Evolutionary conservation across 1,140 invertebrate genomes (phyloP), one percentile per base, ranked within the genome.

Genomic region (Berghia stephanieae): DNA sequence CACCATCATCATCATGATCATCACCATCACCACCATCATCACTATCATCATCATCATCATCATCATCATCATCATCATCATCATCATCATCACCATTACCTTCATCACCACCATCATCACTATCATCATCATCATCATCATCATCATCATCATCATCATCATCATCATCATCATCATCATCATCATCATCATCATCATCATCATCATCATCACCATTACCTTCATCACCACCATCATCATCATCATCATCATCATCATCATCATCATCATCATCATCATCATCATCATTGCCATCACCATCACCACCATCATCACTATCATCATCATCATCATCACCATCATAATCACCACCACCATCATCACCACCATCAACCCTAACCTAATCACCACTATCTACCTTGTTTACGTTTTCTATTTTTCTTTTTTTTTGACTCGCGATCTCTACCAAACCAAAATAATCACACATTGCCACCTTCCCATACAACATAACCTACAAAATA

Each of bases 151-250:
- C 46, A 52, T 52, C 46, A 52, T 52, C 46, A 52, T 52, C 46
- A 52, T 24, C 46, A 52, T 24, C 46, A 52, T 52, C 46, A 52
- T 52, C 46, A 52, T 52, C 46, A 52, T 52, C 46, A 52, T 52
- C 46, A 52, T 52, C 46, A 52, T 52, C 46, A 52, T 52, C 46
- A 52, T 52, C 46, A 52, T 52, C 46, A 52, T 52, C 46, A 52
- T 52, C 46, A 52, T 52, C 46, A 52, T 52, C 46, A 52, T 52
- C 46, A 52, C 46, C n/a, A n/a, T n/a, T n/a, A n/a, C n/a, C n/a
- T n/a, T n/a, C n/a, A n/a, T n/a, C n/a, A n/a, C n/a, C n/a, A 52
- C n/a, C 46, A 52, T 52, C 46, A 52, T 52, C 46, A 52, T 52
- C 46, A 52, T 52, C 46, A 52, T 52, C 46, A 52, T 52, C 46